phyloP scores from a whole-genome alignment of 2,113 vertebrate genomes.

The Pantherophis guttatus region DNA sequence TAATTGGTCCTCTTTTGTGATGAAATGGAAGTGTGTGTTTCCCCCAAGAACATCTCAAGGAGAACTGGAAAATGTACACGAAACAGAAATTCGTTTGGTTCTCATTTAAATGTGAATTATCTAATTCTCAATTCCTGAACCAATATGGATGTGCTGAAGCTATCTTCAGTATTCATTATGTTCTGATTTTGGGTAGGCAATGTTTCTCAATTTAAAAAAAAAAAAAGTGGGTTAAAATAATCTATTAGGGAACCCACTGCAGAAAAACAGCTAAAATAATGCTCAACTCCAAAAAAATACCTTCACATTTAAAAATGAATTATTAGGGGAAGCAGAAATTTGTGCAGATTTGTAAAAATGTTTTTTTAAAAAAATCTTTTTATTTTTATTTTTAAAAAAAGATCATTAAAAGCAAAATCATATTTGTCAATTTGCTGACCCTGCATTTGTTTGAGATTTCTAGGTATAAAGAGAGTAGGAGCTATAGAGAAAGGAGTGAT shows the following conservation, averaged over 20 bases:
- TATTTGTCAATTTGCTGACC: background rate
- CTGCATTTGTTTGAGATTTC: background rate
- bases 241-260: background rate
- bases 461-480: background rate
- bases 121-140: background rate
- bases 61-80: background rate
- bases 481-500: background rate
- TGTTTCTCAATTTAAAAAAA: background rate
- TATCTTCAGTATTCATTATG: background rate
- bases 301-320: background rate
- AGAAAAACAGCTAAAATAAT: background rate
- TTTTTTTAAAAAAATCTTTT: background rate
- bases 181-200: background rate
- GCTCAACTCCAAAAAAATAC: background rate
- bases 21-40: background rate
- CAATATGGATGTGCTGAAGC: background rate
- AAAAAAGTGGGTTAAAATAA: background rate
- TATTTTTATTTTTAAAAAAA: background rate
- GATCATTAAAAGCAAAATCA: background rate
- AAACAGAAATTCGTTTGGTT: background rate
- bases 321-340: background rate
- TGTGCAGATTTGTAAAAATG: background rate
- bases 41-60: background rate
- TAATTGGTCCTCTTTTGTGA: background rate
- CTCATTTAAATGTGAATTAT: background rate